A percentile compares a stretch with the other conserved stretches of the same genome.
phyloP scores from a whole-genome alignment of 1,140 invertebrate species.

The Plectus sambesii region DNA sequence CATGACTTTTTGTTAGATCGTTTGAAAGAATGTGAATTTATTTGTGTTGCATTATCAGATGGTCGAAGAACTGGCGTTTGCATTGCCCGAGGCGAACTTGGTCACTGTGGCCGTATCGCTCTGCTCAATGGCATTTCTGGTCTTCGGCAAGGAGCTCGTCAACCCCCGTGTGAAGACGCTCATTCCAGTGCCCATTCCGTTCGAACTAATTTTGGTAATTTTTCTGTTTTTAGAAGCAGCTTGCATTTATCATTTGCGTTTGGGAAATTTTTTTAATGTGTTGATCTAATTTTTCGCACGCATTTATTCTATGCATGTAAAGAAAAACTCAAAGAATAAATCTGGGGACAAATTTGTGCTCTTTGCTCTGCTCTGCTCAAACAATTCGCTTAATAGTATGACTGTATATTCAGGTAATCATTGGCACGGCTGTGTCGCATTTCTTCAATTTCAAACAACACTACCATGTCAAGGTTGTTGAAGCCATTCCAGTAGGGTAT shows the following conservation, averaged over 20 bases:
- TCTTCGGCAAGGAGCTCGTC: constrained; percentile 35
- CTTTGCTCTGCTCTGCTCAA: no score
- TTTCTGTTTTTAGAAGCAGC: neutral
- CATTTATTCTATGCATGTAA: neutral
- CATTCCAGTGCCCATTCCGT: constrained; percentile 32
- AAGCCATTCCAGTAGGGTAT: constrained; percentile 37
- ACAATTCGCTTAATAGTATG: no score
- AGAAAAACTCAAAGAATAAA: neutral
- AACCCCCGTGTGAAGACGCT: constrained; percentile 34
- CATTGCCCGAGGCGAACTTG: constrained; percentile 18
- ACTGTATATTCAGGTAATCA: constrained; percentile 27
- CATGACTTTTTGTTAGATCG: constrained; percentile 4
- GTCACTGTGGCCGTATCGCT: constrained; percentile 25
- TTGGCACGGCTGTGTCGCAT: constrained; percentile 35
- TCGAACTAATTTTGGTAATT: constrained; percentile 31
- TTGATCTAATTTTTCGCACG: constrained; percentile 5
- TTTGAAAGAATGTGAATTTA: neutral
- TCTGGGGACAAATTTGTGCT: no score
- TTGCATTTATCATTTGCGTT: constrained; percentile 4
- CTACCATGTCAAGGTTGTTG: constrained; percentile 34
- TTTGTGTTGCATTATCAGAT: constrained; percentile 6
- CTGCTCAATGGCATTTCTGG: constrained; percentile 27
- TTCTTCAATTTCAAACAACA: constrained; percentile 30
- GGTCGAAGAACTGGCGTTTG: constrained; percentile 10
- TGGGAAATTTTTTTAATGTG: constrained; percentile 8